Evolutionary conservation across 1,140 invertebrate species (phyloP), one percentile per base, ranked within the genome.

Genomic region (Drosophila equinoxialis): DNA sequence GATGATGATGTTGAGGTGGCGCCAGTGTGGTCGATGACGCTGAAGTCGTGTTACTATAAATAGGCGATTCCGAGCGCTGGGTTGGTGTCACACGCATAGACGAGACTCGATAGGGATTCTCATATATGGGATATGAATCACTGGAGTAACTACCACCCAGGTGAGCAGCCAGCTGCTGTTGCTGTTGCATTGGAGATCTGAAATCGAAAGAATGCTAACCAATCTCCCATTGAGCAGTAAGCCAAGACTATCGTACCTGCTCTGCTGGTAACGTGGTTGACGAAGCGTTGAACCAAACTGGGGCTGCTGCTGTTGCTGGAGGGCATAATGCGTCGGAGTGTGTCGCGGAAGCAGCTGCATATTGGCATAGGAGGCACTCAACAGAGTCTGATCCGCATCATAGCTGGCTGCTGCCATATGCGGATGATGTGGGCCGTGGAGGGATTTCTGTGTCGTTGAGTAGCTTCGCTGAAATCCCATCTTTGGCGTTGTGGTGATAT

Each of bases 51-150:
- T 91, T 92, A 65, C 90, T 92, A 20, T 92, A 92, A 39, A 92
- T 92, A 1, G 91, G 91, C 51, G 91, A 92, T 72, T 92, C 91
- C 6, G 91, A 92, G 23, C 91, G 91, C 48, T 87, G 79, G 17
- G 90, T 90, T 42, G 71, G 75, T 2, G 85, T 81, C 1, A 73
- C 82, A n/a, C 90, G 90, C 75, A 91, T 87, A 4, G 91, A 91
- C 33, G 79, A 83, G 11, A 91, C 83, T 1, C 91, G 81, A 59
- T 81, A 90, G 0, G 91, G 91, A 65, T 92, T 92, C 55, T 92
- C 91, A 61, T 92, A 92, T 0, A 92, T 92, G 0, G 91, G 91
- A 64, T 90, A 92, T 1, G 79, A 83, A 26, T 92, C 85, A 33
- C 86, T 79, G 1, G 83, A 91, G 58, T 91, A 91, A 26, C 81